These are phyloP conservation scores for Aphis craccivora DNA, from an alignment of 1,140 invertebrate species.

Conservation along the genomic window DNA sequence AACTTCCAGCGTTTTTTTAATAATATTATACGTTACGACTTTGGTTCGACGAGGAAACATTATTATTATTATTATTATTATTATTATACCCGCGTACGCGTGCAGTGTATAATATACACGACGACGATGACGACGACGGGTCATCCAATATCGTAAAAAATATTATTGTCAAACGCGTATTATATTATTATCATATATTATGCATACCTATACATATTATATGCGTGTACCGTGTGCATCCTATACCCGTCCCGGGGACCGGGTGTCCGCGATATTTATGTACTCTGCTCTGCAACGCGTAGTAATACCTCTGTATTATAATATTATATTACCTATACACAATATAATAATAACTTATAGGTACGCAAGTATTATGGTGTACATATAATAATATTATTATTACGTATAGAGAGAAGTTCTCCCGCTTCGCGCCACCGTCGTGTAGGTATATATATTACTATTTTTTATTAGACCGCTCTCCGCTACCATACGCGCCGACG, in stretches of 20 bases:
- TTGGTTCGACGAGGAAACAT: neutral
- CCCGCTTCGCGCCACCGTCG: neutral
- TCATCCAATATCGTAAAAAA: slow-evolving; percentile 24
- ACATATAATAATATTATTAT: neutral
- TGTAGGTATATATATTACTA: neutral
- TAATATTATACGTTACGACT: neutral
- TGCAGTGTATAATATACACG: neutral
- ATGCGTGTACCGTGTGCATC: neutral
- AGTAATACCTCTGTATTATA: neutral
- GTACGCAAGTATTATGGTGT: neutral
- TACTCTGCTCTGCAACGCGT: neutral
- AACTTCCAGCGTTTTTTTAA: neutral
- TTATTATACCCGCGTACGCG: neutral
- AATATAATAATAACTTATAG: neutral
- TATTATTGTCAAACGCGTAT: neutral
- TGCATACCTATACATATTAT: neutral
- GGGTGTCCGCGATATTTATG: slow-evolving; percentile 43
- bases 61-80: neutral
- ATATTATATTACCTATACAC: slow-evolving; percentile 7
- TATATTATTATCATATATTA: neutral
- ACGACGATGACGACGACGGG: neutral
- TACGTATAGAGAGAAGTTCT: neutral
- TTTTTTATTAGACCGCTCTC: neutral
- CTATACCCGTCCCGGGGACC: neutral
- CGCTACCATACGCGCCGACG: neutral